phyloP scores from a whole-genome alignment of 2,113 vertebrate genomes.

The Crotalus helleri region DNA sequence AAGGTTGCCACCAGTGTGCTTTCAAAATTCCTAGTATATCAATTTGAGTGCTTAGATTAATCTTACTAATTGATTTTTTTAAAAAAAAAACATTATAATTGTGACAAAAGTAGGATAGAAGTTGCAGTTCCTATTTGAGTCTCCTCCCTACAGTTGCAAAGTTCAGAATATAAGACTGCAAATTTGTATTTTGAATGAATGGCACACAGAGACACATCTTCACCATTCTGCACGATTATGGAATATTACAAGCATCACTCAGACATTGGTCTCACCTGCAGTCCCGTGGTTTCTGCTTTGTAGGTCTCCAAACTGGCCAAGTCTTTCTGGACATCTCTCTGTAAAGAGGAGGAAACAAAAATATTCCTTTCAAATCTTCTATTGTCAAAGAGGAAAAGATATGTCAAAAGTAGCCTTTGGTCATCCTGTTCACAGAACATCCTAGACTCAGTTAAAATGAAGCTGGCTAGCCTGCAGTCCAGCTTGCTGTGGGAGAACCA shows the following conservation, averaged over 20 bases:
- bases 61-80: background rate
- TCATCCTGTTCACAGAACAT: background rate
- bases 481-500: background rate
- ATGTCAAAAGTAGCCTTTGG: background rate
- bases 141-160: background rate
- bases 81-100: background rate
- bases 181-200: background rate
- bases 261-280: background rate
- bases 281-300: background rate
- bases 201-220: background rate
- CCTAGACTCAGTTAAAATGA: background rate
- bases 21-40: background rate
- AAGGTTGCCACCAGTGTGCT: background rate
- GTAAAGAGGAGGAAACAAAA: background rate
- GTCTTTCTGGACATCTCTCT: background rate
- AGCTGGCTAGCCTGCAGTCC: background rate
- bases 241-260: background rate
- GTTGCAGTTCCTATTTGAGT: background rate
- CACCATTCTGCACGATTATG: background rate
- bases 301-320: background rate
- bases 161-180: background rate
- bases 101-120: background rate
- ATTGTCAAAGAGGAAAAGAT: background rate
- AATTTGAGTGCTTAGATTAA: background rate
- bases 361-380: background rate